A percentile compares a stretch with the other conserved stretches of the same genome.
These are phyloP conservation scores for Coelogynopora nodosa DNA, from an alignment of 2,888 invertebrate genomes.

Conservation along the genomic window DNA sequence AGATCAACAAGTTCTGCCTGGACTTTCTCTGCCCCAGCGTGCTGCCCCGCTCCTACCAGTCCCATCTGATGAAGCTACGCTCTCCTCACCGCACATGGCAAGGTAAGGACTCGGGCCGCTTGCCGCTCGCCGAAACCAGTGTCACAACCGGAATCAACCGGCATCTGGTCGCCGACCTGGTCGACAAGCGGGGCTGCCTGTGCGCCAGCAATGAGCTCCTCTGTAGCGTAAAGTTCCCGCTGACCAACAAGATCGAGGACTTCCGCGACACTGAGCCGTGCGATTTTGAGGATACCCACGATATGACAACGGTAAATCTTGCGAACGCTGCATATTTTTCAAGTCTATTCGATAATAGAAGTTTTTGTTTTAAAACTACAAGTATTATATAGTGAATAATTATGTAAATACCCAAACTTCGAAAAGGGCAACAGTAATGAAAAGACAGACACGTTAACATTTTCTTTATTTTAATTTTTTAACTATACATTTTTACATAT, in stretches of 20 bases:
- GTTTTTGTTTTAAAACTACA: background rate
- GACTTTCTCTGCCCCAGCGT: constrained; percentile 15
- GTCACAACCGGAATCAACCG: constrained; percentile 61
- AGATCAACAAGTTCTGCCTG: constrained; percentile 19
- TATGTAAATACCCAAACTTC: too few relatives aligned
- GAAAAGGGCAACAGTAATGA: too few relatives aligned
- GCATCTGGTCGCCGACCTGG: constrained; percentile 54
- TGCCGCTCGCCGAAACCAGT: constrained; percentile 54
- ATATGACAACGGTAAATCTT: background rate
- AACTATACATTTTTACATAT: too few relatives aligned
- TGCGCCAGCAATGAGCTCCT: constrained; percentile 54
- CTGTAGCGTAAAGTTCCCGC: constrained; percentile 53
- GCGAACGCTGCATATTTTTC: background rate
- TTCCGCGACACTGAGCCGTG: constrained; percentile 48
- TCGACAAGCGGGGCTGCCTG: constrained; percentile 58
- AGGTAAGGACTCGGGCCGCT: constrained; percentile 53
- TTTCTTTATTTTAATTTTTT: too few relatives aligned
- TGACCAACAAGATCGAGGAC: constrained; percentile 53
- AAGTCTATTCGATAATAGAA: background rate
- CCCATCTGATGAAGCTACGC: background rate
- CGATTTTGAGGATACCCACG: constrained; percentile 46
- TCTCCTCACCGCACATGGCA: constrained; percentile 49
- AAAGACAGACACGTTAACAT: too few relatives aligned
- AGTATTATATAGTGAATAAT: too few relatives aligned
- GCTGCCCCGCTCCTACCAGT: background rate